A percentile compares a stretch with the other conserved stretches of the same genome.
Evolutionary conservation across 92 coral and sea anemone genomes (phyloP).

Genomic region (Phenganax marumi): DNA sequence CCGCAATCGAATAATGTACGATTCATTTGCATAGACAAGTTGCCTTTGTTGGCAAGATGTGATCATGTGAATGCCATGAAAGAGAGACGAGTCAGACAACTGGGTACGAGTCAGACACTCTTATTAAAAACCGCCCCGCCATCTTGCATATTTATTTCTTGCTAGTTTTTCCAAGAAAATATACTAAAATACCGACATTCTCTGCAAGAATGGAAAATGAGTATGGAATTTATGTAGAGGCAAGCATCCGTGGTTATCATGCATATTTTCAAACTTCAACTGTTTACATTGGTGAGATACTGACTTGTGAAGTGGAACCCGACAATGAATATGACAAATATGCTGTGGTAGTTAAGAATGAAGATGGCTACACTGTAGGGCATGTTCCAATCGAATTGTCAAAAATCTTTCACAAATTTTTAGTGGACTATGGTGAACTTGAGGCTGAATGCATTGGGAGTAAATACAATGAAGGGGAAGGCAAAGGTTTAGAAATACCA

Average conservation of each 20-base stretch:
- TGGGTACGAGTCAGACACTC: slow-evolving; percentile 33
- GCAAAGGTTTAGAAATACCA: slow-evolving; percentile 63
- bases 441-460: slow-evolving; percentile 66
- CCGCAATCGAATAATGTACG: slow-evolving; percentile 64
- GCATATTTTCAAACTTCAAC: slow-evolving; percentile 28
- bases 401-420: slow-evolving; percentile 43
- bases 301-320: slow-evolving; percentile 51
- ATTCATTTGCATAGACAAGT: slow-evolving; percentile 46
- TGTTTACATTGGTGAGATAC: slow-evolving; percentile 16
- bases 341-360: slow-evolving; percentile 38
- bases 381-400: slow-evolving; percentile 53
- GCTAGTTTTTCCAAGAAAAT: slow-evolving; percentile 26
- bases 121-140: slow-evolving; percentile 15
- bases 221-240: slow-evolving; percentile 43
- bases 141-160: slow-evolving; percentile 21
- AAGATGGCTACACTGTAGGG: slow-evolving; percentile 49
- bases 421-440: slow-evolving; percentile 53
- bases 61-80: slow-evolving; percentile 25
- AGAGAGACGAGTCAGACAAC: slow-evolving; percentile 16
- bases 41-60: slow-evolving; percentile 16
- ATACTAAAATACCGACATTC: slow-evolving; percentile 29
- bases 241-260: slow-evolving; percentile 32
- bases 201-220: slow-evolving; percentile 49
- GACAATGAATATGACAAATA: slow-evolving; percentile 41
- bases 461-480: slow-evolving; percentile 61